A percentile compares a stretch with the other conserved stretches of the same genome.
Evolutionary conservation across 2,797 vertebrate species (phyloP).

Genomic region (Anolis apletophallus): DNA sequence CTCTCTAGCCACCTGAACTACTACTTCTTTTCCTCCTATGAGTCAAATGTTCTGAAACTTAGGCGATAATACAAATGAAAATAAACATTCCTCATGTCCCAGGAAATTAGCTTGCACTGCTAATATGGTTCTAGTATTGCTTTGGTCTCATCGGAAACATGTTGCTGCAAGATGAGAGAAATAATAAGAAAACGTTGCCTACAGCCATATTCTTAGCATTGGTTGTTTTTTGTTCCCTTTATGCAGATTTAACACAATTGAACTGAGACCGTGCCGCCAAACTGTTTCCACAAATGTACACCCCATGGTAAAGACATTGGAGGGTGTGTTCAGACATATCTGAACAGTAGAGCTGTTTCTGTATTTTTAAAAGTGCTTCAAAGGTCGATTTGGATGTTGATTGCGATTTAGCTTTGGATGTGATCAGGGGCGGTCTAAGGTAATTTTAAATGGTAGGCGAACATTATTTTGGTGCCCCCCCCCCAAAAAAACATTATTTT

Average conservation of each 20-base stretch:
- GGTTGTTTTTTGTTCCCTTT: not conserved
- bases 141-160: conserved; percentile 1
- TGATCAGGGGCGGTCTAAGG: too few species aligned
- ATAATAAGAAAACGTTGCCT: not conserved
- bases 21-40: not conserved
- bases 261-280: not conserved
- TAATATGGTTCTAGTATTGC: not conserved
- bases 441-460: too few species aligned
- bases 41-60: not conserved
- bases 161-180: not conserved
- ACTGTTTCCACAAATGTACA: not conserved
- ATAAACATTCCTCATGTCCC: not conserved
- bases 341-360: too few species aligned
- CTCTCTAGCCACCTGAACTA: too few species aligned
- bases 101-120: not conserved
- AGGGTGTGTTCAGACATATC: not conserved
- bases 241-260: not conserved
- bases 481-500: too few species aligned
- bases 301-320: not conserved
- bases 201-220: not conserved
- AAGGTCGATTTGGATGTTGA: too few species aligned
- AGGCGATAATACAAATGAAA: not conserved
- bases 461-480: too few species aligned
- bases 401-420: too few species aligned
- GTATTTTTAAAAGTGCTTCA: too few species aligned